A percentile compares a stretch with the other conserved stretches of the same genome.
Conservation (phyloP, 2,797 vertebrate genomes). For the Malurus splendens region DNA sequence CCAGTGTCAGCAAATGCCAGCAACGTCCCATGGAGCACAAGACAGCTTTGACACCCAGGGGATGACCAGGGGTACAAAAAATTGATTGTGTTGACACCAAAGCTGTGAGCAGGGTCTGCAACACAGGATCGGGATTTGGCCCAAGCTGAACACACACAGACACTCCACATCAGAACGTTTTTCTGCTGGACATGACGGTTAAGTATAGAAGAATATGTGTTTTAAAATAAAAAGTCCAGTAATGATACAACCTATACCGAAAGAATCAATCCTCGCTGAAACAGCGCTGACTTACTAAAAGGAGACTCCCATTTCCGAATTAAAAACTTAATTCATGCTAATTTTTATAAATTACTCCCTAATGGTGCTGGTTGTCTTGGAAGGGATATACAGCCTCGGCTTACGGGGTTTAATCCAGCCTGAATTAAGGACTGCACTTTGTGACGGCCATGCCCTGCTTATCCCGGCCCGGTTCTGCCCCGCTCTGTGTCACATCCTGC, state of each 20-base stretch:
- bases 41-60: not conserved
- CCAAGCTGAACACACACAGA: not conserved
- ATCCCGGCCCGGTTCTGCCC: not conserved
- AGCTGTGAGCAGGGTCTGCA: not conserved
- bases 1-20: not conserved
- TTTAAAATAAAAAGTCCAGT: not conserved
- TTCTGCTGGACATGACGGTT: not conserved
- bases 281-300: not conserved
- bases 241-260: not conserved
- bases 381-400: fast-evolving
- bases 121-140: not conserved
- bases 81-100: not conserved
- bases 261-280: not conserved
- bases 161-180: fast-evolving
- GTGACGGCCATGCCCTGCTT: not conserved
- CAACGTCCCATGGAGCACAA: not conserved
- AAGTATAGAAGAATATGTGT: fast-evolving
- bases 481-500: not conserved
- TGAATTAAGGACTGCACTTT: not conserved
- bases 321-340: not conserved
- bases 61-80: not conserved
- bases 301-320: not conserved
- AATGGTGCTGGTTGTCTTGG: not conserved
- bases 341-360: not conserved
- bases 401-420: not conserved